Percentiles rank a stretch among this genome's conserved stretches.
Conservation (phyloP, 2,797 vertebrate genomes). For the Loris lydekkerianus region DNA sequence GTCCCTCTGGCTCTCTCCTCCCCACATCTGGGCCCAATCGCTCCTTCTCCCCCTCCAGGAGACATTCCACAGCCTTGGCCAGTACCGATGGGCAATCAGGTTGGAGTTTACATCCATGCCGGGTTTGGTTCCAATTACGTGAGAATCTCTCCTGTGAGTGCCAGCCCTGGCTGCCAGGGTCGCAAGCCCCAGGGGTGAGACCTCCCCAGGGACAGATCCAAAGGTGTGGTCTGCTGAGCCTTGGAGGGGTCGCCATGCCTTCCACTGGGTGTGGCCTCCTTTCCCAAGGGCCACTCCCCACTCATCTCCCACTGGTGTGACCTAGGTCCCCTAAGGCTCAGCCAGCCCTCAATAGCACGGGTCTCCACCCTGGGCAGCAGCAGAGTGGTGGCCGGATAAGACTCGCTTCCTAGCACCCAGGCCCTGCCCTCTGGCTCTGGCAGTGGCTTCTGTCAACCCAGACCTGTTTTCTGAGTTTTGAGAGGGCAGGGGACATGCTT, state of each 20-base stretch:
- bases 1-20: conserved; percentile 82
- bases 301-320: not conserved
- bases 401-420: not conserved
- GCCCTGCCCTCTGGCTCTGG: not conserved
- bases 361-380: not conserved
- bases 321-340: not conserved
- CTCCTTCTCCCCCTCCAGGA: conserved; percentile 81
- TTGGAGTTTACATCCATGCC: conserved; percentile 73
- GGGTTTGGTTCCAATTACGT: conserved; percentile 86
- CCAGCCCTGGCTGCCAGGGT: conserved; percentile 38
- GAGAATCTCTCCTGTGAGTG: conserved; percentile 80
- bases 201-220: not conserved
- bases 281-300: too few species aligned
- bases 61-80: conserved; percentile 88
- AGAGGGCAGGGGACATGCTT: not conserved
- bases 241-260: not conserved
- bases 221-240: not conserved
- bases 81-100: conserved; percentile 76
- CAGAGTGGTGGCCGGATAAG: not conserved
- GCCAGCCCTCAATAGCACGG: not conserved
- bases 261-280: not conserved
- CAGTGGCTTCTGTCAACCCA: not conserved
- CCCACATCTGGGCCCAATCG: conserved; percentile 87
- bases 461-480: conserved; percentile 28
- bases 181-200: not conserved